Base-by-base conservation (phyloP, 1,140 invertebrate species). In the Stegodyphus dumicola region DNA sequence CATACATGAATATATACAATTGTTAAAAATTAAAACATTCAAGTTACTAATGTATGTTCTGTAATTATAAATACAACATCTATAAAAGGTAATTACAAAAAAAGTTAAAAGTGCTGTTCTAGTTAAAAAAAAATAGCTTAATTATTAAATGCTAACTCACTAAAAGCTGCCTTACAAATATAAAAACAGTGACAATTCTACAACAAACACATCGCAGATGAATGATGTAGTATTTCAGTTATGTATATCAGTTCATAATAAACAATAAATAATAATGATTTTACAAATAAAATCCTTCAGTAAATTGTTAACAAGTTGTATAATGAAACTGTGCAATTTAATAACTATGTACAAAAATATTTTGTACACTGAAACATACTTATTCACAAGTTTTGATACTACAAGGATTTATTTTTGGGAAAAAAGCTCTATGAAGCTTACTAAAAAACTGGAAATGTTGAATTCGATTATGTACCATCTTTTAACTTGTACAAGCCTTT, bases 401-500 rank as follows among this genome's bases (percentile, higher is more conserved):
- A 67, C 13, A 67, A 67, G 65, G 13, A n/a, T 18, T 67, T 17
- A 17, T n/a, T 13, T 17, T 7, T 2, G 15, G 56, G 9, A 60
- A 11, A 15, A 9, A 60, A 60, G 56, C 56, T 60, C 56, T 60
- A 15, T 11, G 15, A 60, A 11, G 56, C 56, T 60, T 11, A 52
- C 10, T 71, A 51, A 71, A 71, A 51, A 71, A 9, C 18, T 11
- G 10, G 54, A 75, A 56, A 75, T n/a, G 54, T 13, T 71, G 9
- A 52, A 6, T 71, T 49, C 33, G 6, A 15, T 86, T 87, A 87
- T 66, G 91, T 90, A 69, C 86, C 80, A 73, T 90, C 89, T 71
- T 90, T 89, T 73, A 94, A 89, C 86, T 91, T 92, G 80, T 92
- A 92, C 86, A 96, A 93, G 69, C 94, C 95, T 77, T 92, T 92